Percentiles rank a stretch among this genome's conserved stretches.
These are phyloP conservation scores for Jaculus jaculus DNA, from an alignment of 2,113 vertebrate genomes.

Conservation along the genomic window DNA sequence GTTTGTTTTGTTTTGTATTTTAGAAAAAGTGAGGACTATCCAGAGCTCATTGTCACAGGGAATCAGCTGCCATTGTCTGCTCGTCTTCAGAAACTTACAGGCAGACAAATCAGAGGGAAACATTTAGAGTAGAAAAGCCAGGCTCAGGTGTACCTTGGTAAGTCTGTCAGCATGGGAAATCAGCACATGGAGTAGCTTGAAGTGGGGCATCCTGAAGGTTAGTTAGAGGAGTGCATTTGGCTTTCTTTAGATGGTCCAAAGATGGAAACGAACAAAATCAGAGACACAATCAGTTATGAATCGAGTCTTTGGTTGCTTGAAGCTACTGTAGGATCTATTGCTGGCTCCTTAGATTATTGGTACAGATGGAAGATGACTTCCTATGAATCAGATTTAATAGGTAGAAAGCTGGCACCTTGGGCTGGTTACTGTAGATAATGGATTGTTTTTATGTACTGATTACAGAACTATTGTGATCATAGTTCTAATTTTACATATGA, in stretches of 20 bases:
- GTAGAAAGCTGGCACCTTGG: neutral
- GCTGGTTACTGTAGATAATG: neutral
- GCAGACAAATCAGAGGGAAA: neutral
- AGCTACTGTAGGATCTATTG: neutral
- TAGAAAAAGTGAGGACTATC: neutral
- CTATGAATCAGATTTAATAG: neutral
- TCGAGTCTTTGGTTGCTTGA: neutral
- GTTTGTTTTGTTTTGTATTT: no score
- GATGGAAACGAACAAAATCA: neutral
- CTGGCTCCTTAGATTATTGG: neutral
- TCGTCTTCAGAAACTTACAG: neutral
- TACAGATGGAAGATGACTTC: neutral
- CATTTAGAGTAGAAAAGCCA: neutral
- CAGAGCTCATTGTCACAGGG: neutral
- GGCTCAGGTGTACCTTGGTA: no score
- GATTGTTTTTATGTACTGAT: neutral
- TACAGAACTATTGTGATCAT: neutral
- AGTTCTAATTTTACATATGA: neutral
- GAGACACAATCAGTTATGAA: neutral
- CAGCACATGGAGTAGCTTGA: neutral
- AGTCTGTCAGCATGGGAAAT: neutral
- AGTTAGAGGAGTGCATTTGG: neutral
- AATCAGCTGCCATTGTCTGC: neutral
- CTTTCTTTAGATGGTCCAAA: slow-evolving; percentile 7
- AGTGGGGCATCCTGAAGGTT: neutral